Conservation (phyloP, 1,140 invertebrate genomes). For the Pseudomyrmex pallidus region DNA sequence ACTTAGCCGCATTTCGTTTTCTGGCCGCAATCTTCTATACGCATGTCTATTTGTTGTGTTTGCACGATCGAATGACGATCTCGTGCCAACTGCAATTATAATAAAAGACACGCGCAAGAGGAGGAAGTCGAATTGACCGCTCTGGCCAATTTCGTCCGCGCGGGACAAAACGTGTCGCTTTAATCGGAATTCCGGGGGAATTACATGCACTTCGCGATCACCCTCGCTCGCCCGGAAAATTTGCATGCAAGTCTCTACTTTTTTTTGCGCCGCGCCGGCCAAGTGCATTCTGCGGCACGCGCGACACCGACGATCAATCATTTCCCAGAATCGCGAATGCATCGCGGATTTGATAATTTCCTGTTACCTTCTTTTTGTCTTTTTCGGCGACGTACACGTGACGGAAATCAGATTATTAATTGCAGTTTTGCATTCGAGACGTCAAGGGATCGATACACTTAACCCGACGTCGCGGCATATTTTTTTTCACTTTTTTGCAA, state of each 20-base stretch:
- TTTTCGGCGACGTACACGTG: constrained; percentile 45
- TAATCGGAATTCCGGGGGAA: constrained; percentile 50
- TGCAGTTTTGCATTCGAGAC: constrained; percentile 51
- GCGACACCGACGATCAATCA: constrained; percentile 53
- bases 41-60: background rate
- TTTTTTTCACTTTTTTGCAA: constrained; percentile 24
- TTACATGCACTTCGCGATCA: constrained; percentile 55
- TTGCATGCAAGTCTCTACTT: constrained; percentile 43
- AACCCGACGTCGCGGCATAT: constrained; percentile 1
- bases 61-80: constrained; percentile 19
- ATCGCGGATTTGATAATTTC: constrained; percentile 60
- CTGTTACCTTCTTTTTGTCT: constrained; percentile 49
- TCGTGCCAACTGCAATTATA: constrained; percentile 38
- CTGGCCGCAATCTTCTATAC: background rate
- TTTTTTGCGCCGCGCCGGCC: constrained; percentile 43
- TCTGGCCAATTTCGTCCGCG: constrained; percentile 10
- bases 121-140: background rate
- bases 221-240: constrained; percentile 43
- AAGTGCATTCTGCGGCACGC: constrained; percentile 32
- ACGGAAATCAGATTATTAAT: constrained; percentile 57
- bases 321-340: constrained; percentile 54
- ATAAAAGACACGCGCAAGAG: constrained; percentile 6
- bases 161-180: constrained; percentile 46
- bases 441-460: constrained; percentile 23
- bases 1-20: background rate